Base-by-base conservation (phyloP, 2,113 vertebrate species). In the Cyprinodon variegatus region DNA sequence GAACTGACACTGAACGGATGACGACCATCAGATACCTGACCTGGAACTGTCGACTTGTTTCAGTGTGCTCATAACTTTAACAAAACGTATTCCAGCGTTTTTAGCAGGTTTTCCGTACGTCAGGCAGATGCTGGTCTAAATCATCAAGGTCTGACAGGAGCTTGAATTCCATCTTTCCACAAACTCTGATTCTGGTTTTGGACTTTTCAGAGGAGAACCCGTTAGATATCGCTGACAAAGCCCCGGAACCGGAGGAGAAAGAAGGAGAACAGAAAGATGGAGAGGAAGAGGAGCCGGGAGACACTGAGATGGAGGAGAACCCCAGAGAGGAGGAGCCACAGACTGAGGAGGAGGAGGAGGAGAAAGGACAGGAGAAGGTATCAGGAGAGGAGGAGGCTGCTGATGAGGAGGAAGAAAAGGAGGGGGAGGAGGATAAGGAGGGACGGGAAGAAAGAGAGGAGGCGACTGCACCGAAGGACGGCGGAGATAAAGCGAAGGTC, bases 401-500 rank as follows among this genome's bases (percentile, higher is more conserved):
- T 36, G 70, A 91, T 0, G 79, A 84, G 38, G 89, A 94, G n/a
- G 89, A 94, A 22, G 90, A 79, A 4, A 91, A 85, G 36, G 65
- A 84, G 57, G 53, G 87, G 0, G 84, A 95, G 5, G 79, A 95
- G 3, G 86, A 93, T 45, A 70, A 68, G 62, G 90, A 83, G 7
- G 90, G 92, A 68, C 83, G 75, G 2, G 90, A 93, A 48, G 88
- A 69, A 70, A 78, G 90, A 0, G 86, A 91, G 61, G 91, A 95
- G 8, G 88, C 81, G 46, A 71, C 79, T 22, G 4, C 78, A 13
- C 86, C 94, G 60, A 75, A 82, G 11, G 93, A 96, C 17, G 84
- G 94, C 87, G 95, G 94, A 68, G 86, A 95, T 50, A 88, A 95
- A 57, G 93, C 96, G 81, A 94, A 97, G 96, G 98, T 99, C 83